phyloP scores from a whole-genome alignment of 2,113 vertebrate genomes.

The Alligator mississippiensis region DNA sequence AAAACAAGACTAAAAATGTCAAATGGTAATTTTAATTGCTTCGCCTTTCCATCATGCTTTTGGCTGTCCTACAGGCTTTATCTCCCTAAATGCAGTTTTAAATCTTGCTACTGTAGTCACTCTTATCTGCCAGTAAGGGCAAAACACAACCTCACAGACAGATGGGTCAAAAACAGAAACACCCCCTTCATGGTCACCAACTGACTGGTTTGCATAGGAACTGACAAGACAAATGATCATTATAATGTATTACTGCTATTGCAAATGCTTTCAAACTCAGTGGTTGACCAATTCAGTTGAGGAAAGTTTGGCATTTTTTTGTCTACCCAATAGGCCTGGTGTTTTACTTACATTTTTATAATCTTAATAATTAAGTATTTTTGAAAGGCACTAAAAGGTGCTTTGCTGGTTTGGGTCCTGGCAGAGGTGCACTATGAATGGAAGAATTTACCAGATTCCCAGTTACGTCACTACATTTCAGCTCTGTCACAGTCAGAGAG shows the following conservation, averaged over 20 bases:
- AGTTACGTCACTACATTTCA: neutral
- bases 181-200: neutral
- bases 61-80: neutral
- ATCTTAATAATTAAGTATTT: neutral
- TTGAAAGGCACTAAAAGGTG: neutral
- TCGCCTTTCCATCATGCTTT: neutral
- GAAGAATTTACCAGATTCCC: neutral
- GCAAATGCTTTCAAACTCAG: neutral
- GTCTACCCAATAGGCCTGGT: neutral
- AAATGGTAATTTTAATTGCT: neutral
- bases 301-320: neutral
- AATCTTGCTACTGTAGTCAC: neutral
- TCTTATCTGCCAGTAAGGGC: neutral
- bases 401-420: neutral
- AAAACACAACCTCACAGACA: accelerated
- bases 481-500: neutral
- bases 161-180: neutral
- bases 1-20: neutral
- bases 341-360: neutral
- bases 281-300: neutral
- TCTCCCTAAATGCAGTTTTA: neutral
- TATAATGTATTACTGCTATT: accelerated
- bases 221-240: neutral
- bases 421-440: neutral
- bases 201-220: neutral